Base-by-base conservation (phyloP, 2,888 invertebrate species). In the Orchestes rusci region DNA sequence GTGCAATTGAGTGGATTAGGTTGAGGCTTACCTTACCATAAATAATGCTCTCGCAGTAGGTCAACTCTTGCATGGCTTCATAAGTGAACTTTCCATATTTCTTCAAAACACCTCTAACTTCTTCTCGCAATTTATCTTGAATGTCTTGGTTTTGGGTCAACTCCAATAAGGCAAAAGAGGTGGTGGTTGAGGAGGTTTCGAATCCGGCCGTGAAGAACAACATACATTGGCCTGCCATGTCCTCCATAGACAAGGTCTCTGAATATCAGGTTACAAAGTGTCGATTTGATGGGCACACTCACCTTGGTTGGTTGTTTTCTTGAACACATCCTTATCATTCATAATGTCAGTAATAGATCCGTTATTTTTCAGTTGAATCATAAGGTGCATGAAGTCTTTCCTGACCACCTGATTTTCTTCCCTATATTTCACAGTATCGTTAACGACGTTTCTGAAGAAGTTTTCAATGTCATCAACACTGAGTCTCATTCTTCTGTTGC, bases 311-410 rank as follows among this genome's bases (percentile, higher is more conserved):
- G 30, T 41, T n/a, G 31, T 30, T 27, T 50, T 36, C 13, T 46
- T 33, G 10, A 16, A 44, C 28, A 44, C 34, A 31, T 44, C 43
- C 1, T 29, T 39, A 12, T 39, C 42, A 30, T 34, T 52, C 13
- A 61, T 2, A 53, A 63, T 56, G 1, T 54, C 47, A 1, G 57
- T 50, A 2, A 72, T 56, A 50, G 69, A 68, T 2, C 59, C 41
- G 3, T 43, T 43, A 12, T 43, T 47, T 31, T 47, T 47, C 15
- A 47, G 8, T 15, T 47, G 39, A 43, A 53, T 50, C 48, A 51
- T 46, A 31, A 53, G 50, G 44, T 51, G 54, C 41, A 47, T 12
- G 28, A 47, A 47, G 19, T 47, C 47, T 16, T 43, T 47, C 15
- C 47, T 43, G 7, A 43, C 12, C 20, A 43, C 19, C 13, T 43